These are phyloP conservation scores for Equus przewalskii DNA, from an alignment of 2,113 vertebrate species.

Conservation along the genomic window DNA sequence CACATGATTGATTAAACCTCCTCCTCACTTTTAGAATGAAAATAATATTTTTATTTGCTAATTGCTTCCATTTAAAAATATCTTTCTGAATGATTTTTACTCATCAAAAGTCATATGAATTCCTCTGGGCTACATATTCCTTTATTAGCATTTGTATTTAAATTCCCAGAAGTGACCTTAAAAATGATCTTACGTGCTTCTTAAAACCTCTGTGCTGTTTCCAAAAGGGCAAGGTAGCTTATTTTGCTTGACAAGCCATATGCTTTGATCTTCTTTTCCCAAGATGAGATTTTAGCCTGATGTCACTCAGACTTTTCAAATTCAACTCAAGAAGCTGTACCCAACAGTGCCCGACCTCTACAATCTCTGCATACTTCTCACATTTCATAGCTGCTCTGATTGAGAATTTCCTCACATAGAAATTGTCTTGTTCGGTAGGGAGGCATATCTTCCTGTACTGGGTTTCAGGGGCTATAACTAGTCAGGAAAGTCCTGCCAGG, in stretches of 20 bases:
- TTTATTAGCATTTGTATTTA: slow-evolving; percentile 17
- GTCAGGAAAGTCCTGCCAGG: not conserved
- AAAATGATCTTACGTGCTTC: not conserved
- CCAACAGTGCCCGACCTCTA: not conserved
- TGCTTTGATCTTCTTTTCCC: not conserved
- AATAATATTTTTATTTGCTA: not conserved
- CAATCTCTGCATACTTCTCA: not conserved
- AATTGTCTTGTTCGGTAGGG: not conserved
- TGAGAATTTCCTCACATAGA: not conserved
- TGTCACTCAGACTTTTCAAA: not conserved
- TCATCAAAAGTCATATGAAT: not conserved
- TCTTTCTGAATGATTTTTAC: not conserved
- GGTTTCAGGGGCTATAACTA: not conserved
- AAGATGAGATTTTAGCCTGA: not conserved
- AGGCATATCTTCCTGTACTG: not conserved
- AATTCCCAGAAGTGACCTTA: not conserved
- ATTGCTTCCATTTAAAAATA: not conserved
- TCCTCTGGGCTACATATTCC: not conserved
- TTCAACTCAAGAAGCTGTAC: not conserved
- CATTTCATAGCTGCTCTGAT: not conserved
- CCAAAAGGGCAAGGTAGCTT: not conserved
- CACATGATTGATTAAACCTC: not conserved
- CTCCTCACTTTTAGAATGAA: not conserved
- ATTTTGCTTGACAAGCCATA: not conserved
- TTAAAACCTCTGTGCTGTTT: not conserved